Evolutionary conservation across 2,888 invertebrate species (phyloP).

Genomic region (Nemapogon koenigi): DNA sequence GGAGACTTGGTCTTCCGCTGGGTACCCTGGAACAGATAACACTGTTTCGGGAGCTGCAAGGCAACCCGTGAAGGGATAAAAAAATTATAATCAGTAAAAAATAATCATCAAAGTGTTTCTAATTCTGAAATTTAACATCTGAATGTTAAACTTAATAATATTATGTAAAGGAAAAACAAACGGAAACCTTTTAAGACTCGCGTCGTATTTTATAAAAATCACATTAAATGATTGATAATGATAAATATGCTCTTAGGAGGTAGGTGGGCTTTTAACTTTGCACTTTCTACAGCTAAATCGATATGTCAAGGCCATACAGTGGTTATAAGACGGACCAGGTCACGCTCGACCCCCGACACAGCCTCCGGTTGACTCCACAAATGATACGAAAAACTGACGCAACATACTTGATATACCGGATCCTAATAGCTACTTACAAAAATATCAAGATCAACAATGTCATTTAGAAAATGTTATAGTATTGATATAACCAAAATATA

Average conservation of each 20-base stretch:
- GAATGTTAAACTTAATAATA: not conserved
- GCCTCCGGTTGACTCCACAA: constrained; percentile 2
- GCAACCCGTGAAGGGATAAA: no score
- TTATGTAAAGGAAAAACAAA: not conserved
- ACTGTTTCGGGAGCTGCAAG: no score
- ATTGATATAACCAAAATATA: no score
- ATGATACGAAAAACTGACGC: constrained; percentile 5
- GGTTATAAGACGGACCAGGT: constrained; percentile 22
- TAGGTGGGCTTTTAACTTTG: constrained; percentile 26
- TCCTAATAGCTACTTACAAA: no score
- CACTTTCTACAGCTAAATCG: constrained; percentile 43
- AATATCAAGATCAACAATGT: no score
- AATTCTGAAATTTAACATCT: no score
- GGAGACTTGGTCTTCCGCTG: no score
- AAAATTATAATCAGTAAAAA: no score
- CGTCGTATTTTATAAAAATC: not conserved
- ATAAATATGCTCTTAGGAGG: not conserved
- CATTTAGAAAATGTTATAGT: no score
- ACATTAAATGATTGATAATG: not conserved
- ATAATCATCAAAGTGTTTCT: no score
- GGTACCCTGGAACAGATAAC: no score
- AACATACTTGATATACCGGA: constrained; percentile 7
- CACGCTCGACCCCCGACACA: constrained; percentile 21
- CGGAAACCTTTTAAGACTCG: not conserved
- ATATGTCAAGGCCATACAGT: constrained; percentile 54